Conservation (phyloP, 1,140 invertebrate species). For the Nebria ingens region DNA sequence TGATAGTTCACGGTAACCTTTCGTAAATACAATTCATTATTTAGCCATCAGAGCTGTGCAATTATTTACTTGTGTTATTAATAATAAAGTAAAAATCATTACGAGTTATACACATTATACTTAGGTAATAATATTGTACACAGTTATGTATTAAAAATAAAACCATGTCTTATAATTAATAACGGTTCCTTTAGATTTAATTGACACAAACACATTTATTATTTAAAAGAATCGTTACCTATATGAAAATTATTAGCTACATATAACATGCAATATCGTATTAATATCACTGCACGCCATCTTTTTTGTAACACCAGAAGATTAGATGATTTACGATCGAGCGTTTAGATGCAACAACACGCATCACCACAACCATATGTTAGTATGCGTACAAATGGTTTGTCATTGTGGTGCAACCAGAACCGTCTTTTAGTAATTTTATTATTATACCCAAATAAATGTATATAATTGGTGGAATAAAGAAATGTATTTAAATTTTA, state of each 20-base stretch:
- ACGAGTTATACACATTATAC: too few relatives aligned
- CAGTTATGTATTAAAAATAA: neutral
- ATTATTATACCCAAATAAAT: too few relatives aligned
- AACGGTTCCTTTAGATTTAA: neutral
- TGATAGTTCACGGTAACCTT: neutral
- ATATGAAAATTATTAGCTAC: too few relatives aligned
- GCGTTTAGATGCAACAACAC: neutral
- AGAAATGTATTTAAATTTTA: too few relatives aligned
- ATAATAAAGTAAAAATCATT: too few relatives aligned
- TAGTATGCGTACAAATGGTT: neutral
- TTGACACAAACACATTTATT: neutral
- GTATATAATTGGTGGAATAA: too few relatives aligned
- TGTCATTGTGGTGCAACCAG: neutral
- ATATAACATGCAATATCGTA: too few relatives aligned
- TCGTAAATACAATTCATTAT: neutral
- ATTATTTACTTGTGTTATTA: neutral
- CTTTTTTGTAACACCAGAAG: neutral
- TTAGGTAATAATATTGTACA: too few relatives aligned
- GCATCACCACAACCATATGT: neutral
- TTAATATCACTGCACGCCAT: neutral
- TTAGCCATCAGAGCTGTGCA: too few relatives aligned
- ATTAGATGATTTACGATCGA: neutral
- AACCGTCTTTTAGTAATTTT: too few relatives aligned
- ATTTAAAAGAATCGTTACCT: neutral
- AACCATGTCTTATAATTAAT: neutral